These are phyloP conservation scores for Thera britannica DNA, from an alignment of 2,888 invertebrate genomes.

Conservation along the genomic window DNA sequence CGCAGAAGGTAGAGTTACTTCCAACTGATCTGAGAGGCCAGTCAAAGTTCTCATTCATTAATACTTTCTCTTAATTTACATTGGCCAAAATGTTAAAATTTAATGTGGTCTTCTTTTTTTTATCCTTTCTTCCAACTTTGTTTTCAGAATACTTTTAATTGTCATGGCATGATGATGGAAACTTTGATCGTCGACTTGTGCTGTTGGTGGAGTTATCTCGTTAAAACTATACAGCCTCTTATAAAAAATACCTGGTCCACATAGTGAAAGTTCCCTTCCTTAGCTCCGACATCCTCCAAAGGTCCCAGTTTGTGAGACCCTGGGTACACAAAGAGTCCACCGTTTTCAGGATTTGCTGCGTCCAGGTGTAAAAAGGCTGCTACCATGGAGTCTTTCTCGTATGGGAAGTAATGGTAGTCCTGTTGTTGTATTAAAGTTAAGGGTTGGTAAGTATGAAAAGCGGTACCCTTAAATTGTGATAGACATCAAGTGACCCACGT, in stretches of 20 bases:
- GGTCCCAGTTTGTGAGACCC: slow-evolving; percentile 86
- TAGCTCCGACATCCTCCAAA: slow-evolving; percentile 76
- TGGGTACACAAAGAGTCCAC: slow-evolving; percentile 84
- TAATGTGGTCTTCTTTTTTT: no score
- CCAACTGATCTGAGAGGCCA: no score
- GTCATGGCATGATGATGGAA: no score
- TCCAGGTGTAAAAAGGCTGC: slow-evolving; percentile 85
- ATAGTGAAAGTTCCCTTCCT: slow-evolving; percentile 75
- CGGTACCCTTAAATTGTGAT: no score
- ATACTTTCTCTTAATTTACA: no score
- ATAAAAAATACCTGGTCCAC: slow-evolving; percentile 68
- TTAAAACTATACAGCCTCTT: not conserved
- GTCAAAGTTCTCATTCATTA: no score
- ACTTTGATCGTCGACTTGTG: not conserved
- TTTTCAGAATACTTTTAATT: no score
- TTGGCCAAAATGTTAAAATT: no score
- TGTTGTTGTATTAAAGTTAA: slow-evolving; percentile 43
- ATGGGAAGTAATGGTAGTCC: slow-evolving; percentile 86
- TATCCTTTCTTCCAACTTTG: no score
- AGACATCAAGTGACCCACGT: no score
- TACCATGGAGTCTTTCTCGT: slow-evolving; percentile 83
- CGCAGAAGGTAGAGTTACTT: no score
- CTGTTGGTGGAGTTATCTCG: not conserved
- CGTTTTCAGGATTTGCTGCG: slow-evolving; percentile 83
- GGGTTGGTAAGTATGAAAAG: no score